Base-by-base conservation (phyloP, 2,888 invertebrate species). In the Agonopterix heracliana region DNA sequence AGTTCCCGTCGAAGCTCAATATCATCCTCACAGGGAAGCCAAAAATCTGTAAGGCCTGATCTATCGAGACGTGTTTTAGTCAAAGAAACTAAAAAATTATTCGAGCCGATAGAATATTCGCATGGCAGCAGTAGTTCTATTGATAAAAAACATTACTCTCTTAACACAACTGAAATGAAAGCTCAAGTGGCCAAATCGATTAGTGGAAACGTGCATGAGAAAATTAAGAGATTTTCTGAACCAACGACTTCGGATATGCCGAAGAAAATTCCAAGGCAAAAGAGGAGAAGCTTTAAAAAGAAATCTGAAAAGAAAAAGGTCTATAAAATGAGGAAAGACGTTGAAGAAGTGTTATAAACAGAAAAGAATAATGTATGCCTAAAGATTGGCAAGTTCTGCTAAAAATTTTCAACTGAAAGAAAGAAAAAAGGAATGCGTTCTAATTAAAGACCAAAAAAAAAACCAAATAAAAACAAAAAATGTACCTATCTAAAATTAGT, bases 121-220 rank as follows among this genome's bases (percentile, higher is more conserved):
- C 69, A 76, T 48, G 75, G 64, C 0, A 74, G 70, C 53, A 56
- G 68, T 4, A 69, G 67, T 26, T 71, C 78, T 0, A 56, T 71
- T 26, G 73, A 78, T 48, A 76, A 56, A 51, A 78, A 72, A 34
- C 57, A 68, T 63, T 74, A 64, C 49, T 68, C 56, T 1, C 55
- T 66, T 40, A 68, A 58, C 54, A 67, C 55, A 5, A 71, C 74
- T 1, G 54, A 61, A 11, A 45, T 66, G 0, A 72, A 67, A 35
- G 74, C 79, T 9, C 52, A 73, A 2, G 66, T 76, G 2, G 64
- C 76, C 0, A 80, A 72, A 56, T 66, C 71, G 2, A 71, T 78
- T 17, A 64, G 71, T 44, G 84, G 86, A 0, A 87, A 81, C 54
- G 89, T 89, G 0, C 74, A 80, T 38, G 86, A 88, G n/a, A 89